Base-by-base conservation (phyloP, 2,113 vertebrate genomes). In the Hylia prasina region DNA sequence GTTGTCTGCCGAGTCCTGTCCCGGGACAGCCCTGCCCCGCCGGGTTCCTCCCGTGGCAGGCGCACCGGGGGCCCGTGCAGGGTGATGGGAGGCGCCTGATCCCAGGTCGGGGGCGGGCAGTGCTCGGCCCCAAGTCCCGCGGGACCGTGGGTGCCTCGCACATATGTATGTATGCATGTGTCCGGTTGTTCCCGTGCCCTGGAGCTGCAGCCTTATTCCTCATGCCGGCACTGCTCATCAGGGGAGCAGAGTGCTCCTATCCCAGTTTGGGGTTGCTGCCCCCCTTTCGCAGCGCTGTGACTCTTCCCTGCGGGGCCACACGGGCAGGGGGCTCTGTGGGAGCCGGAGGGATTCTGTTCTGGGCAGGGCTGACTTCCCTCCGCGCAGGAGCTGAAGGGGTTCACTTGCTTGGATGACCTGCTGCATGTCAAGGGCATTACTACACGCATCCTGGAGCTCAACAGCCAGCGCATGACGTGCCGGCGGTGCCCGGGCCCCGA, bases 381-480 rank as follows among this genome's bases (percentile, higher is more conserved):
- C 5, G 4, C 2, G 4, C 64, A 97, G 97, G 97, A 97, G 17
- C 93, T 97, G 90, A 94, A 89, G 75, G 97, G 97, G 53, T 97
- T 97, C 84, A 95, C 30, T 35, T 96, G 95, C 0, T 83, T 97
- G 10, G 94, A 97, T 28, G 96, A 97, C 17, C 96, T 97, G 23
- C 95, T 97, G 24, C 95, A 79, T 0, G 97, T 97, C 87, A 97
- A 97, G 73, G 97, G 97, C 82, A 91, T 97, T 72, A 97, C 97
- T 16, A 89, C 87, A 2, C 97, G 97, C 56, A 96, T 94, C 89
- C 45, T 97, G 90, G 96, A 96, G 78, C 96, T 97, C 31, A 97
- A 97, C 82, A 91, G 97, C 14, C 96, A 93, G 68, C 94, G 96
- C 9, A 84, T 97, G 70, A 90, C 40, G 4, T 97, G 97, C 84